phyloP scores from a whole-genome alignment of 2,113 vertebrate species.

The Stigmatopora nigra region DNA sequence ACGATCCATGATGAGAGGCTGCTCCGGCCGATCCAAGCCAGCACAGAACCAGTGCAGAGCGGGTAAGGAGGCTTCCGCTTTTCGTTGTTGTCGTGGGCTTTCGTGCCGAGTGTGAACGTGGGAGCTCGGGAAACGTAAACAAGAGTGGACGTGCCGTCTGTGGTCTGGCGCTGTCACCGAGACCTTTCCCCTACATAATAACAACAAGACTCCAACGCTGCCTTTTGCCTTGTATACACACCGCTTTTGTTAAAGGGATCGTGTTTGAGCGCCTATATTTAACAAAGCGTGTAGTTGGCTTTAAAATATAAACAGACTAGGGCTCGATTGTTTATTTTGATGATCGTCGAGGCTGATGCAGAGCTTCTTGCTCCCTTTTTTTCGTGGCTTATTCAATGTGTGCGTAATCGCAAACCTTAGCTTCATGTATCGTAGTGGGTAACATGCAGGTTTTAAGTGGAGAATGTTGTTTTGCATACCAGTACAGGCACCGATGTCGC shows the following conservation, averaged over 20 bases:
- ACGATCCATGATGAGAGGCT: slow-evolving; percentile 69
- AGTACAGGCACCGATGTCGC: too few species aligned
- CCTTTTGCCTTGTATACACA: not conserved
- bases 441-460: not conserved
- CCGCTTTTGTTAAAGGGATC: not conserved
- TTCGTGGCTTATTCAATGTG: not conserved
- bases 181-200: slow-evolving; percentile 56
- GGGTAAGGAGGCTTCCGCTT: slow-evolving; percentile 54
- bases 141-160: slow-evolving; percentile 18
- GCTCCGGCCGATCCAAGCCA: slow-evolving; percentile 56
- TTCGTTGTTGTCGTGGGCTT: not conserved
- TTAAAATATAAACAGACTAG: not conserved
- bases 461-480: too few species aligned
- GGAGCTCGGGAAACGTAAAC: slow-evolving; percentile 43
- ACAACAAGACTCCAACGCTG: slow-evolving; percentile 7
- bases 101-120: not conserved
- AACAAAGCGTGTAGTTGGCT: not conserved
- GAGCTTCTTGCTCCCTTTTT: not conserved
- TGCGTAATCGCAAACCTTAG: too few species aligned
- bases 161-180: slow-evolving; percentile 24
- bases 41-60: slow-evolving; percentile 45
- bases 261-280: not conserved
- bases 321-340: not conserved
- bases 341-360: not conserved
- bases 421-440: not conserved